Base-by-base conservation (phyloP, 2,113 vertebrate genomes). In the Caretta caretta region DNA sequence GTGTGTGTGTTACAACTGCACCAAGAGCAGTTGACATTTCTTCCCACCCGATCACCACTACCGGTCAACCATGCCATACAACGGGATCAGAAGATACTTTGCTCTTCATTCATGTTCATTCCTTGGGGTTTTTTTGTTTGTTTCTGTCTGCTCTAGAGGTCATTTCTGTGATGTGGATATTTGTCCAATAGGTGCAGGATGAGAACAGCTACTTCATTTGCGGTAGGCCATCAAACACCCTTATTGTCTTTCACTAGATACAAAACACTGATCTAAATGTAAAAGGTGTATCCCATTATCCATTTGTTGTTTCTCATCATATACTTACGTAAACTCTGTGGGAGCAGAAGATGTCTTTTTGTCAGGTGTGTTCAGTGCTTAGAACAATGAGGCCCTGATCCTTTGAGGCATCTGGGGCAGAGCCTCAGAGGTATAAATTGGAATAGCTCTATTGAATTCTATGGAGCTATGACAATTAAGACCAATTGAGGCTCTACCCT, bases 241-340 rank as follows among this genome's bases (percentile, higher is more conserved):
- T 24, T 38, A 35, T 49, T 49, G 16, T 11, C 14, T 29, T 75
- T 65, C 50, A 22, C 16, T 48, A 76, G 35, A 53, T 35, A 56
- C 49, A 80, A 2, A 84, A 38, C 1, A 76, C 25, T 22, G 76
- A 9, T n/a, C 46, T 35, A 84, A 24, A 49, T 10, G 8, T 19
- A 53, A 13, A 17, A 54, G 38, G 10, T 80, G 46, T 9, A 35
- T 76, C 8, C 3, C 75, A 54, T 19, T 3, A 31, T 14, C 22
- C 42, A 27, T 27, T 46, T 83, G 3, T n/a, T 90, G 54, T 78
- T 80, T 79, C 25, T 25, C 11, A 1, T 27, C 12, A 88, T 25
- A 50, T 2, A 31, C 1, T 54, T 83, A 59, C 14, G 17, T 42
- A 83, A 83, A 25, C 38, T 8, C n/a, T 53, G 8, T 0, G 2